Evolutionary conservation across 2,797 vertebrate genomes (phyloP).

Genomic region (Limnodromus scolopaceus): DNA sequence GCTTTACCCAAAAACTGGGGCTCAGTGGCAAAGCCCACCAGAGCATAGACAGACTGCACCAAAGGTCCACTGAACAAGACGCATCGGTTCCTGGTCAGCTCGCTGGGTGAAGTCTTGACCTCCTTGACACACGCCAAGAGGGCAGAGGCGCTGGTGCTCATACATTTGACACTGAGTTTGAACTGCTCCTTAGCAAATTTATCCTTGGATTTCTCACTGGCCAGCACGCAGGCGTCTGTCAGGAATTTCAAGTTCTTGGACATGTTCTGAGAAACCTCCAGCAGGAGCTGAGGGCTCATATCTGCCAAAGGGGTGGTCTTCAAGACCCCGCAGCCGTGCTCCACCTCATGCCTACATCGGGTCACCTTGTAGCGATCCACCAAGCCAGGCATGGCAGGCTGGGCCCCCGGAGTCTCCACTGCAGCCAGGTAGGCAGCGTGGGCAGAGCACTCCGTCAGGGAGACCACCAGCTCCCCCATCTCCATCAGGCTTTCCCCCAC

Average conservation of each 20-base stretch:
- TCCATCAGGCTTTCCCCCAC: conserved; percentile 92
- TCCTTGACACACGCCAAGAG: conserved; percentile 95
- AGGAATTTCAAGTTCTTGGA: conserved; percentile 93
- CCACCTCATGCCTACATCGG: conserved; percentile 95
- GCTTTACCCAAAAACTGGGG: conserved; percentile 95
- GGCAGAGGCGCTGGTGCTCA: conserved; percentile 95
- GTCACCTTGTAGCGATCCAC: conserved; percentile 99
- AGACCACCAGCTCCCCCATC: conserved; percentile 94
- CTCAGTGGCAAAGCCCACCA: conserved; percentile 97
- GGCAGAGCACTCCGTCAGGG: conserved; percentile 93
- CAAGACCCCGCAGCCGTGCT: conserved; percentile 90
- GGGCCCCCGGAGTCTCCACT: conserved; percentile 88
- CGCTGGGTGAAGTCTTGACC: conserved; percentile 93
- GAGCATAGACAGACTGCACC: conserved; percentile 91
- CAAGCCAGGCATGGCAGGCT: conserved; percentile 88
- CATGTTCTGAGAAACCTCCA: conserved; percentile 96
- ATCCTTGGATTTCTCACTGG: conserved; percentile 93
- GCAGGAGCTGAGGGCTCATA: conserved; percentile 92
- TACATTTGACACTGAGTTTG: conserved; percentile 94
- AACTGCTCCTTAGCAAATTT: conserved; percentile 97
- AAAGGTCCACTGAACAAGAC: conserved; percentile 92
- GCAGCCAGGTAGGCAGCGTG: conserved; percentile 95
- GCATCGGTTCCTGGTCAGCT: conserved; percentile 91
- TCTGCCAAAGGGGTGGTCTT: conserved; percentile 88
- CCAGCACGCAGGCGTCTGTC: conserved; percentile 92